Evolutionary conservation across 2,888 invertebrate species (phyloP).

Genomic region (Cylindroiulus punctatus): DNA sequence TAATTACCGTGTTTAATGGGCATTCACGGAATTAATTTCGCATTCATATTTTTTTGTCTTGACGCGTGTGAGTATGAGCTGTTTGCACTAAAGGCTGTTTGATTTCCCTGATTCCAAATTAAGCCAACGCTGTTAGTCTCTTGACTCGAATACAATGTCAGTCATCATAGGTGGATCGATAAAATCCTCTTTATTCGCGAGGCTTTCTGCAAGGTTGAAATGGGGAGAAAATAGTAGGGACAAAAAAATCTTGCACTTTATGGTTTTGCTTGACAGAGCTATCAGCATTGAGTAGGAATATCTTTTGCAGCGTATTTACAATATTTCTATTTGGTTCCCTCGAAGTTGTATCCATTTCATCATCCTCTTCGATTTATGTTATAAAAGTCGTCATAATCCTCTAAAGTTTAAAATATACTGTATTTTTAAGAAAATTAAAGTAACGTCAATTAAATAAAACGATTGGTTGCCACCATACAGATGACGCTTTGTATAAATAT

Average conservation of each 20-base stretch:
- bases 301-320: background rate
- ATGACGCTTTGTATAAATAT: too few relatives aligned
- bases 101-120: background rate
- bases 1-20: background rate
- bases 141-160: background rate
- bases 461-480: too few relatives aligned
- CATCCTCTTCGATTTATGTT: background rate
- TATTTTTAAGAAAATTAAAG: too few relatives aligned
- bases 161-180: background rate
- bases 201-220: background rate
- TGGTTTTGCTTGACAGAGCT: background rate
- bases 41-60: background rate
- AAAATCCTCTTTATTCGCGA: background rate
- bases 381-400: too few relatives aligned
- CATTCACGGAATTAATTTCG: background rate
- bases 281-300: background rate
- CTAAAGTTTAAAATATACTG: too few relatives aligned
- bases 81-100: background rate
- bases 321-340: background rate
- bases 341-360: background rate
- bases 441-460: too few relatives aligned
- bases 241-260: background rate
- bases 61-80: background rate
- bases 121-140: constrained; percentile 1
- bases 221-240: background rate